Conservation (phyloP, 2,888 invertebrate species). For the Hymenopus coronatus region DNA sequence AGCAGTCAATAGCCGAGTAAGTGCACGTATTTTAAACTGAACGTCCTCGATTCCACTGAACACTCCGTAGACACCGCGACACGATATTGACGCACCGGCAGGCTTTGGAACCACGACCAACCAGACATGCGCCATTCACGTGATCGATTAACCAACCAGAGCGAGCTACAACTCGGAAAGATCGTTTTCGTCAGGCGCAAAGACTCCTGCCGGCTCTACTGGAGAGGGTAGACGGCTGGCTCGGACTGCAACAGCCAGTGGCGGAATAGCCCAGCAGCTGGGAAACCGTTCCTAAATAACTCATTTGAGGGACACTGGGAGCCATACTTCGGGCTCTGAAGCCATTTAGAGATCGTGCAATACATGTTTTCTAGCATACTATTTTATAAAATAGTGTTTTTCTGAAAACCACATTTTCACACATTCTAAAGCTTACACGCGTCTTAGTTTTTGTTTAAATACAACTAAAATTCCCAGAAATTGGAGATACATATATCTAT, state of each 20-base stretch:
- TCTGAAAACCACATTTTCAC: too few species aligned
- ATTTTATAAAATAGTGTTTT: too few species aligned
- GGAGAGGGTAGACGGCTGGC: background rate
- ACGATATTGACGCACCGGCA: background rate
- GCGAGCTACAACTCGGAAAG: background rate
- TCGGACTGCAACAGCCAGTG: background rate
- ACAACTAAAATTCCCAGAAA: too few species aligned
- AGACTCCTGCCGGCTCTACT: background rate
- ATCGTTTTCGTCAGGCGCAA: background rate
- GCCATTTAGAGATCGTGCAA: too few species aligned
- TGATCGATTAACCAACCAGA: conserved; percentile 25
- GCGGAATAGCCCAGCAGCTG: background rate
- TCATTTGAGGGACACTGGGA: too few species aligned
- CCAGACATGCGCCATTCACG: conserved; percentile 19
- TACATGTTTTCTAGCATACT: too few species aligned
- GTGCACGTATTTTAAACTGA: background rate
- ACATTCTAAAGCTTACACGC: too few species aligned
- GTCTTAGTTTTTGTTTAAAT: too few species aligned
- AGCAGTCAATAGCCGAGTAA: background rate
- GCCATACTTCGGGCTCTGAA: too few species aligned
- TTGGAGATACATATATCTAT: too few species aligned
- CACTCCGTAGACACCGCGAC: background rate
- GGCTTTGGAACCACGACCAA: background rate
- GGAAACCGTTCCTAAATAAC: too few species aligned
- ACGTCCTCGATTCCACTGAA: background rate